phyloP scores from a whole-genome alignment of 2,797 vertebrate species.

The Pangasius macronema region DNA sequence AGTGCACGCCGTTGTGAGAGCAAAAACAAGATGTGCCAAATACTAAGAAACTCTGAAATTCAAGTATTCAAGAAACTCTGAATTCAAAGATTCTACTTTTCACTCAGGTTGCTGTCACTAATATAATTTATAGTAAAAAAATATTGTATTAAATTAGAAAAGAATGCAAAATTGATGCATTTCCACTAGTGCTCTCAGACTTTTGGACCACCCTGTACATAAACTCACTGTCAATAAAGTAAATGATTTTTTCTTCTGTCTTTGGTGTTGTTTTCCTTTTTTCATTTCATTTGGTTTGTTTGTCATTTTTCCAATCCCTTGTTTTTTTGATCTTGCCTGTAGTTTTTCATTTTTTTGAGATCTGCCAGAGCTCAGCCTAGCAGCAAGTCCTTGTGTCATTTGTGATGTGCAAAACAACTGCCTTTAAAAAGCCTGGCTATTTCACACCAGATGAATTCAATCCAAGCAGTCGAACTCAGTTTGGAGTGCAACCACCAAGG shows the following conservation, averaged over 20 bases:
- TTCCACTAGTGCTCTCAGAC: background rate
- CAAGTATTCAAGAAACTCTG: background rate
- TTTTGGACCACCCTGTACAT: background rate
- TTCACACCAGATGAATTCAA: slow-evolving; percentile 42
- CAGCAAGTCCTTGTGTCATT: slow-evolving; percentile 23
- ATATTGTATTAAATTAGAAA: background rate
- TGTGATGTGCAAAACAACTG: slow-evolving; percentile 30
- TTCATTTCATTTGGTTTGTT: slow-evolving; percentile 7
- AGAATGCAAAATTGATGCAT: background rate
- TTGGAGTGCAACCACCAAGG: background rate
- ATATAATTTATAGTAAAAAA: background rate
- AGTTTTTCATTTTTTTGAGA: background rate
- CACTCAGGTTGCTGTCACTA: background rate
- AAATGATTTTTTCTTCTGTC: background rate
- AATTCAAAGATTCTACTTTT: background rate
- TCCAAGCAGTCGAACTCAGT: slow-evolving; percentile 20
- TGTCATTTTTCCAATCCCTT: background rate
- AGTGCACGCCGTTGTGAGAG: background rate
- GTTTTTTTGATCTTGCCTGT: background rate
- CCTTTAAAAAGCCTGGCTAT: slow-evolving; percentile 35
- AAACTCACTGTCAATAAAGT: background rate
- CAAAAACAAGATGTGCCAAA: background rate
- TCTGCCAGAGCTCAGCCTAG: slow-evolving; percentile 26
- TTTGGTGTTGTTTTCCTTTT: background rate
- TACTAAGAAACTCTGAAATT: background rate